Evolutionary conservation across 30 jellyfish, hydroid and myxozoan species (phyloP), one percentile per base, ranked within the genome.

Genomic region (Aurelia sp.): DNA sequence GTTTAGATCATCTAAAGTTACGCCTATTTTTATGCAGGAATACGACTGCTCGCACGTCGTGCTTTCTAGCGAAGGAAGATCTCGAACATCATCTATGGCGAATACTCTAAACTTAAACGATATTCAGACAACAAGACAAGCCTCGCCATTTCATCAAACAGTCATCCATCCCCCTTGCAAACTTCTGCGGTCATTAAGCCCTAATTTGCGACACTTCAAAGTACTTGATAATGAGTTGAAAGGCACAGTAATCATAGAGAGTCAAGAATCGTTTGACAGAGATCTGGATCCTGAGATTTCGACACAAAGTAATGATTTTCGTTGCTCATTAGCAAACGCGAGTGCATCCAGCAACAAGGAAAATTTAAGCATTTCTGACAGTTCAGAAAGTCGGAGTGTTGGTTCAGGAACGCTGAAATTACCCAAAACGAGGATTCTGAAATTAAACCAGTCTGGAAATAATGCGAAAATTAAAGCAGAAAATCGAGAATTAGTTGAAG

Each of bases 31-130:
- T 16, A 17, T n/a, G 12, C 58, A 81, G 91, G 91, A 81, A 35
- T 81, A 81, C 74, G 91, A 81, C 64, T 57, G 70, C 51, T 50
- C 72, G 3, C 72, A 57, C 33, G 33, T 18, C n/a, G 53, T 71
- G n/a, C 70, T 58, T 16, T 22, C 91, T 21, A 20, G 41, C 21
- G 57, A 44, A 3, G 77, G 77, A 19, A 81, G 84, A 60, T 33
- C 48, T 40, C 73, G 91, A 4, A 71, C 91, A 18, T 51, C 74
- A 16, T 64, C 91, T 17, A 81, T 72, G 60, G 76, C 77, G 76
- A 68, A 37, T 51, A 62, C 68, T 21, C 68, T 35, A 11, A 76
- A 53, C 64, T 74, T 64, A 41, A 19, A 19, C 3, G 80, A 66
- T 13, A 35, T 40, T n/a, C 31, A 35, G 61, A 18, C 91, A 35